Conservation (phyloP, 2,888 invertebrate species). For the Silvanus unidentatus region DNA sequence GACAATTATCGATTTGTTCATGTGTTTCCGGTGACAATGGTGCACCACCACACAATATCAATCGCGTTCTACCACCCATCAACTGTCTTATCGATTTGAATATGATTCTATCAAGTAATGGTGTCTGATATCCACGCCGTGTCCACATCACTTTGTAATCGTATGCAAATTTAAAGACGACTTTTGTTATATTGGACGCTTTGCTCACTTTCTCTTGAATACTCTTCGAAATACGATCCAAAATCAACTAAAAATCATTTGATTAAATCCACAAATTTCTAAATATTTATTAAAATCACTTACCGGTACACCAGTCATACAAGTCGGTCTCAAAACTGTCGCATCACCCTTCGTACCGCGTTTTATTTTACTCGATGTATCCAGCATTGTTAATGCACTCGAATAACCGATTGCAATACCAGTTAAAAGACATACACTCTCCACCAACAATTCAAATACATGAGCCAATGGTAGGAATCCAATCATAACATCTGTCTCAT, state of each 20-base stretch:
- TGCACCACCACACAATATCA: conserved; percentile 91
- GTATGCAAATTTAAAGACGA: conserved; percentile 91
- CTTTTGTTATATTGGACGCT: conserved; percentile 70
- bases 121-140: conserved; percentile 75
- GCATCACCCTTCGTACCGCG: conserved; percentile 93
- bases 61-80: conserved; percentile 82
- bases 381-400: conserved; percentile 87
- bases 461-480: conserved; percentile 96
- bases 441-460: conserved; percentile 93
- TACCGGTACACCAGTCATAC: conserved; percentile 95
- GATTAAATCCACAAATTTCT: not conserved
- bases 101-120: conserved; percentile 63
- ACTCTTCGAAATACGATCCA: conserved; percentile 96
- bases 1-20: conserved; percentile 83
- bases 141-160: conserved; percentile 86
- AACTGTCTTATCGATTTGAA: conserved; percentile 53
- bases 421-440: conserved; percentile 72
- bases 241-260: conserved; percentile 80
- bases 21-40: conserved; percentile 94
- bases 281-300: conserved; percentile 37
- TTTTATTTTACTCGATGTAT: conserved; percentile 92
- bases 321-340: conserved; percentile 81
- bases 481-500: conserved; percentile 75
- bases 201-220: conserved; percentile 90
- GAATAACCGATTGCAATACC: conserved; percentile 96